Evolutionary conservation across 2,888 invertebrate genomes (phyloP), one percentile per base, ranked within the genome.

Genomic region (Ophion obscuratus): DNA sequence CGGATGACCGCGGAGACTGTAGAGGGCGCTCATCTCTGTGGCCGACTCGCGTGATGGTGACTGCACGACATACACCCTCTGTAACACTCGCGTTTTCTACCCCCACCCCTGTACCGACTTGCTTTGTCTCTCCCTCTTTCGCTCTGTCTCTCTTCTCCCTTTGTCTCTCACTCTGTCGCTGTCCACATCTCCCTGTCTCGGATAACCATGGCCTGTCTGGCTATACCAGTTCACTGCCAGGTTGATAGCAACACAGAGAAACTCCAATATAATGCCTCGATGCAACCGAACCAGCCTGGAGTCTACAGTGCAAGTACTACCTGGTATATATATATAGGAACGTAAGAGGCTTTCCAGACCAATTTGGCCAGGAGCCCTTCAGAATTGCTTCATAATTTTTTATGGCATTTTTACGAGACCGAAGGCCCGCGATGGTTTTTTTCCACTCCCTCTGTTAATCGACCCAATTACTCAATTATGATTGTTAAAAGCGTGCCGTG

Each of bases 1-100:
- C 87, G 92, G 92, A 90, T 87, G 88, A 91, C 93, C 92, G 89
- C 92, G 90, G 89, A 91, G 90, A 91, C 92, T 86, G 83, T 40
- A 80, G 90, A 90, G 89, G 90, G 89, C 90, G 88, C 87, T 89
- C 89, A 88, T 90, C 89, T 88, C 87, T 79, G 75, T 75, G 78
- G 77, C 74, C 44, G 73, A 59, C 68, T 79, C 74, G 68, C 66
- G 64, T 68, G 79, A 67, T 66, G 81, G 86, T 83, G 83, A 83
- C 83, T 83, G 77, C 83, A 68, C 83, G 86, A 81, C 77, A 74
- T 73, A 79, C 57, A 77, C 61, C 79, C 79, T 79, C 76, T 74
- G 53, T 67, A 71, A 80, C 70, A 68, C 83, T 79, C 83, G 79
- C 74, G 44, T 83, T 79, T 70, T 74, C 78, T 62, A 73, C 79